These are phyloP conservation scores for Nyctalus aviator DNA, from an alignment of 2,797 vertebrate genomes.

Conservation along the genomic window DNA sequence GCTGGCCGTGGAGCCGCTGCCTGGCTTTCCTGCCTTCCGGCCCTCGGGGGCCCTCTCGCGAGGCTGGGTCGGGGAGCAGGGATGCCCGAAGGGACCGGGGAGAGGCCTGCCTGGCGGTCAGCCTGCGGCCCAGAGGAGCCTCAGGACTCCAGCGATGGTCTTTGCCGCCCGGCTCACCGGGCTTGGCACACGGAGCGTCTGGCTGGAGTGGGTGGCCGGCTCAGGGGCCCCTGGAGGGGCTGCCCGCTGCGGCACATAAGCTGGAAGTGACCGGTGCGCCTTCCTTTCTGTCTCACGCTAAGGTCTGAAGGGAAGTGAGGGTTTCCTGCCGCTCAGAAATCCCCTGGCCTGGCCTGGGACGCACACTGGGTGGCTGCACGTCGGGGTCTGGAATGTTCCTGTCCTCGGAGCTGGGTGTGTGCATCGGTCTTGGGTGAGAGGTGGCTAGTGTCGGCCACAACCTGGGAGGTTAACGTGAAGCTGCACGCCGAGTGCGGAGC, in stretches of 20 bases:
- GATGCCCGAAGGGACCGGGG: neutral
- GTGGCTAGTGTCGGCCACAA: neutral
- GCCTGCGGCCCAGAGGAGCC: neutral
- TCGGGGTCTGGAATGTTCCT: neutral
- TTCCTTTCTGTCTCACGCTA: neutral
- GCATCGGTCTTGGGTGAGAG: neutral
- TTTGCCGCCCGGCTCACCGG: neutral
- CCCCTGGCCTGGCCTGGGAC: neutral
- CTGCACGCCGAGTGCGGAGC: neutral
- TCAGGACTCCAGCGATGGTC: neutral
- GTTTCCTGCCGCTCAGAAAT: constrained; percentile 42
- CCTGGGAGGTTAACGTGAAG: neutral
- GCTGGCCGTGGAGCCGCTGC: neutral
- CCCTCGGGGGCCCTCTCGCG: neutral
- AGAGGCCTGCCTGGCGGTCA: neutral
- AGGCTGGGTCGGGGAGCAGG: neutral
- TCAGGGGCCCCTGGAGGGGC: neutral
- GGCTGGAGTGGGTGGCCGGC: neutral
- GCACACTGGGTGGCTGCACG: rapidly evolving
- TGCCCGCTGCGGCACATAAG: rapidly evolving
- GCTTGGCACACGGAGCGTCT: neutral
- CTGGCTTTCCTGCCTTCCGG: neutral
- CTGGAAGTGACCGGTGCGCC: neutral
- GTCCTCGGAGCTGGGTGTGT: rapidly evolving
- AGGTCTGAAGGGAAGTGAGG: constrained; percentile 37